These are phyloP conservation scores for Aspidiotus rigidus DNA, from an alignment of 2,888 invertebrate species.

Conservation along the genomic window DNA sequence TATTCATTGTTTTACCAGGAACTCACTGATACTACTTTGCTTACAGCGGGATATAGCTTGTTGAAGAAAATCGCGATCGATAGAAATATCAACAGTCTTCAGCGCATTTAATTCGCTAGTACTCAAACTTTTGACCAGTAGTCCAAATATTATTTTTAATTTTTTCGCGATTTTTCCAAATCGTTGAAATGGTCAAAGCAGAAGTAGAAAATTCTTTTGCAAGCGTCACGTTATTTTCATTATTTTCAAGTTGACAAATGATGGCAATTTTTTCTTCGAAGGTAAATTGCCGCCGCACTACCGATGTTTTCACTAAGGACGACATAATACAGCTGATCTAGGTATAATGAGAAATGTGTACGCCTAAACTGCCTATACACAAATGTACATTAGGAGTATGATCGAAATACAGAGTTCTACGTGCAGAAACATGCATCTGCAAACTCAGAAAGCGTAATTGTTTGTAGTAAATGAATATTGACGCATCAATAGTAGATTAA, in stretches of 20 bases:
- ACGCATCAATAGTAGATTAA: neutral
- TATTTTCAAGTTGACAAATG: too few species aligned
- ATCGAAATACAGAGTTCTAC: too few species aligned
- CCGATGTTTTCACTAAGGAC: too few species aligned
- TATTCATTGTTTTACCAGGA: neutral
- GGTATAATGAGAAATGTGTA: neutral
- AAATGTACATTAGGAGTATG: slow-evolving; percentile 41
- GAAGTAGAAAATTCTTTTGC: too few species aligned
- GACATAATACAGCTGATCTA: neutral
- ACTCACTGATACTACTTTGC: neutral
- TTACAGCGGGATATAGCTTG: neutral
- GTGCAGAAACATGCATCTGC: too few species aligned
- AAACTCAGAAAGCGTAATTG: neutral
- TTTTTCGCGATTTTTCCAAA: too few species aligned
- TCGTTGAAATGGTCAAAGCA: too few species aligned
- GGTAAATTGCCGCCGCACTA: too few species aligned
- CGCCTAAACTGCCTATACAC: slow-evolving; percentile 18
- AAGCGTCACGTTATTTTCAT: too few species aligned
- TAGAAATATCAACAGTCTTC: neutral
- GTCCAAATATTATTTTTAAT: too few species aligned
- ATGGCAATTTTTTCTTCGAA: too few species aligned
- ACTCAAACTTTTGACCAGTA: neutral
- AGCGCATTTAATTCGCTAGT: neutral
- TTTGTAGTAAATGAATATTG: neutral
- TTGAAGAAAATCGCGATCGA: neutral